Conservation (phyloP, 2,113 vertebrate genomes). For the Procavia capensis region DNA sequence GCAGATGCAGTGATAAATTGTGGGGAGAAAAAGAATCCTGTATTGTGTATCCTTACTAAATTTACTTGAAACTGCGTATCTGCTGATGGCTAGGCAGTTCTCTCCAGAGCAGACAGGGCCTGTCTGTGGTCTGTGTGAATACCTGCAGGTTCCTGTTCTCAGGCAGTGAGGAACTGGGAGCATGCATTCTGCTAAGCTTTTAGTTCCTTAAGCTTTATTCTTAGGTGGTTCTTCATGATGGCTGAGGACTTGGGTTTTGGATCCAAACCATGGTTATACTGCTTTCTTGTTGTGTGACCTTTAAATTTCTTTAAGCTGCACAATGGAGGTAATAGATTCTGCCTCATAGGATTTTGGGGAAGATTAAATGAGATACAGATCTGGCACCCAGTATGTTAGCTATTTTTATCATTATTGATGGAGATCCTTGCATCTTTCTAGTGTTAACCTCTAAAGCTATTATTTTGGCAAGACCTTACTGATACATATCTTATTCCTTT, state of each 20-base stretch:
- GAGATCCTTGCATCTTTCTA: not conserved
- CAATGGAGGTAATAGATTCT: not conserved
- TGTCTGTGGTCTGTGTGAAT: not conserved
- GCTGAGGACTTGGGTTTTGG: not conserved
- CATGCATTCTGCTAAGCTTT: not conserved
- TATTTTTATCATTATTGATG: not conserved
- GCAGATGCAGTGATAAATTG: not conserved
- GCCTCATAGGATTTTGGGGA: not conserved
- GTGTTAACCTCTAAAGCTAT: not conserved
- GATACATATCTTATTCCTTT: not conserved
- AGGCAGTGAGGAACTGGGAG: not conserved
- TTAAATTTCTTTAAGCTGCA: not conserved
- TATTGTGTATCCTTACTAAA: not conserved
- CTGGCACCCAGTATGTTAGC: not conserved
- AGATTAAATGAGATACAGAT: not conserved
- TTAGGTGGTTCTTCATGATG: not conserved
- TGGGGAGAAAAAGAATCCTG: constrained; percentile 14
- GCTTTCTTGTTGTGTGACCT: not conserved
- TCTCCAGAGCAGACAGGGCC: not conserved
- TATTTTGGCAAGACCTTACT: not conserved
- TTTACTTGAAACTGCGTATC: not conserved
- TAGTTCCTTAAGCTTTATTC: not conserved
- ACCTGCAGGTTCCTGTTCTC: not conserved
- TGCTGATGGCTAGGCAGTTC: not conserved
- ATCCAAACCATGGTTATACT: not conserved